Evolutionary conservation across 1,140 invertebrate genomes (phyloP), one percentile per base, ranked within the genome.

Genomic region (Oryctes rhinoceros): DNA sequence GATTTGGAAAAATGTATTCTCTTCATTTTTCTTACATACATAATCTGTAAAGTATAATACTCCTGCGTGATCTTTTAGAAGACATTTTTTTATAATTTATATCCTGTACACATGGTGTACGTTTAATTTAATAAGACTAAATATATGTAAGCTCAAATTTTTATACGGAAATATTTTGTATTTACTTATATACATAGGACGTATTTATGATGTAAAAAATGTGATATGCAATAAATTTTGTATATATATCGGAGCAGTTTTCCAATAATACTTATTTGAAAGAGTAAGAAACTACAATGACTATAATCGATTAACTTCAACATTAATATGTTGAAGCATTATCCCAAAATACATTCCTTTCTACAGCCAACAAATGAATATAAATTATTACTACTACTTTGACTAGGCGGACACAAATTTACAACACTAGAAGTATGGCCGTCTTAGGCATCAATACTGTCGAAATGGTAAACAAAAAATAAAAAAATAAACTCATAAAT

Each of bases 131-230:
- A 76, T 84, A 84, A 83, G 84, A 84, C 82, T 85, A 81, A 81
- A 82, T 81, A 80, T 49, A 48, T 79, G 30, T 80, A 81, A 85
- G 84, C 83, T 83, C 83, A 83, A 85, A 80, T 82, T 84, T 81
- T 79, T 78, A 75, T 62, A 78, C 80, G 76, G 79, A 76, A 78
- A 84, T 67, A 79, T 78, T 79, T 83, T 82, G 80, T 81, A 78
- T 49, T 76, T 76, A 76, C 44, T 35, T 76, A 18, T 76, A 47
- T 13, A 13, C 15, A 48, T 76, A 76, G 75, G 13, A 49, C 20
- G 75, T 76, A 76, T 76, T 76, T 76, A 76, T 44, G 48, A 76
- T 47, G 20, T 59, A 59, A 59, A 39, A 59, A 18, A 59, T 59
- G 75, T 76, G 75, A 76, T 76, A 76, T 76, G 75, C 75, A 76